Base-by-base conservation (phyloP, 2,888 invertebrate genomes). In the Gandaritis pyraliata region DNA sequence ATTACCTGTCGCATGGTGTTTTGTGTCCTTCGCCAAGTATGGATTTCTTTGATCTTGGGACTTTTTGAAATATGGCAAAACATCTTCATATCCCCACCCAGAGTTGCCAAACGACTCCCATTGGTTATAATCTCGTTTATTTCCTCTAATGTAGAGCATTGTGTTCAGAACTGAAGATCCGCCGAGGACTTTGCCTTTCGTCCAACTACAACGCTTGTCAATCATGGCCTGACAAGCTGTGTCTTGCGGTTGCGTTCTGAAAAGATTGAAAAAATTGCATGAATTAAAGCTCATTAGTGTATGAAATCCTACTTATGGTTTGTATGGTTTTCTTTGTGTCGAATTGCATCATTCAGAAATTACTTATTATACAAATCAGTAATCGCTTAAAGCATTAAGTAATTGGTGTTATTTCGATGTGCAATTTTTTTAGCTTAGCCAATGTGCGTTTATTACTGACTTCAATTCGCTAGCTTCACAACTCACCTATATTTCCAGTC, bases 91-190 rank as follows among this genome's bases (percentile, higher is more conserved):
- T 0, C 96, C 94, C 98, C 98, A 98, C 2, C 98, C 98, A 0
- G 95, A 93, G 82, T 97, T 97, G 0, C 98, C 98, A 33, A 95
- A 91, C 0, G 94, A 93, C 39, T 96, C 96, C 98, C 98, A 98
- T 55, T 95, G 94, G 82, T 98, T 96, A 80, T 94, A 98, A 83
- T 98, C 98, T 0, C 96, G 91, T 58, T 94, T 93, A 83, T 98
- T 98, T 0, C 98, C 98, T 65, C 98, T 92, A 46, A 98, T 95
- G 82, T 98, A 98, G 0, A 98, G 93, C 98, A 98, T 98, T 1
- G 97, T 97, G 79, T 98, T 98, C 0, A 98, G 91, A 0, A 97
- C 97, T 41, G 96, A 96, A 4, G 96, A 96, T 0, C 98, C 98
- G 0, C 97, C 98, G 0, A 98, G 88, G 0, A 96, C 95, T 88